phyloP scores from a whole-genome alignment of 2,797 vertebrate species.

The Nyctibius grandis region DNA sequence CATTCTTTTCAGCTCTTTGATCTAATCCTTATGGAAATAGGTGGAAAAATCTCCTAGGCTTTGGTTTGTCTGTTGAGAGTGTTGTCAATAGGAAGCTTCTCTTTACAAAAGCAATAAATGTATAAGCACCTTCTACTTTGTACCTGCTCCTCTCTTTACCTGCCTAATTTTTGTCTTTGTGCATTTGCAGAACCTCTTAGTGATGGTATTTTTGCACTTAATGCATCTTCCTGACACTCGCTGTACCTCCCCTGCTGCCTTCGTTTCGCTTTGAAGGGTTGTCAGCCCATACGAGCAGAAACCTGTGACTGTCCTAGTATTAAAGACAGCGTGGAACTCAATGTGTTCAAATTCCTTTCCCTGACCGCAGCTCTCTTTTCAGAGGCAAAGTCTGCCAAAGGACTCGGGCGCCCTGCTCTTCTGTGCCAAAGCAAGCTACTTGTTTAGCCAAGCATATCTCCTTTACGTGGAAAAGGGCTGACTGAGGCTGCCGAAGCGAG shows the following conservation, averaged over 20 bases:
- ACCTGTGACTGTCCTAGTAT: neutral
- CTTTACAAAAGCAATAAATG: neutral
- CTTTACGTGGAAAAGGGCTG: constrained; percentile 20
- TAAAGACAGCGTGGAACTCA: neutral
- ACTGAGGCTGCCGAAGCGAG: neutral
- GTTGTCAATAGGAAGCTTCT: neutral
- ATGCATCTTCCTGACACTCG: neutral
- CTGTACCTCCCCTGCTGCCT: neutral
- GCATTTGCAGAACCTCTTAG: neutral
- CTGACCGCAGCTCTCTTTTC: neutral
- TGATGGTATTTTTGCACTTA: neutral
- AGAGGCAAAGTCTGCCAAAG: neutral
- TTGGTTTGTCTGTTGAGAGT: neutral
- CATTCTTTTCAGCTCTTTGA: constrained; percentile 1
- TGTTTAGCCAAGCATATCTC: neutral
- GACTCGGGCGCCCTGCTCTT: neutral
- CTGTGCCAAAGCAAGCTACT: neutral
- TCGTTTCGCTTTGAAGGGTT: neutral
- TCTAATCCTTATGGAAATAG: neutral
- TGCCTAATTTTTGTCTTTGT: neutral
- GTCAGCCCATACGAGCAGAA: neutral
- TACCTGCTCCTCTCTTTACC: neutral
- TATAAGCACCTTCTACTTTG: neutral
- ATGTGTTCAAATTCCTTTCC: constrained; percentile 9
- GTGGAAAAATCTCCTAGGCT: neutral